phyloP scores from a whole-genome alignment of 2,797 vertebrate genomes.

The Helostoma temminkii region DNA sequence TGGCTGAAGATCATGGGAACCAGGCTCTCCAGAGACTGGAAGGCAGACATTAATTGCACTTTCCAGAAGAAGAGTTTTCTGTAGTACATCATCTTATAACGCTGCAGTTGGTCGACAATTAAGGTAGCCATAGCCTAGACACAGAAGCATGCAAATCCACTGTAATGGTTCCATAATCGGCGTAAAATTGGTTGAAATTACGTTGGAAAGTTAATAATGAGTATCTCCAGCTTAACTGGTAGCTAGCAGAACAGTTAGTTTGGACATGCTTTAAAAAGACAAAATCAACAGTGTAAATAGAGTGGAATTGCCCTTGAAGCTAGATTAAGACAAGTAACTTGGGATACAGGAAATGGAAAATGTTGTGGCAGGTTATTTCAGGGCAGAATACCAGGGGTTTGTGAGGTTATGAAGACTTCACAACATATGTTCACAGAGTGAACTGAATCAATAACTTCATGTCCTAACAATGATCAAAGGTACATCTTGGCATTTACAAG shows the following conservation, averaged over 20 bases:
- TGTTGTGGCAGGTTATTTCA: conserved; percentile 31
- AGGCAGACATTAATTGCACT: conserved; percentile 57
- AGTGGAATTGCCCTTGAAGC: conserved; percentile 17
- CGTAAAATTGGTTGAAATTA: conserved; percentile 55
- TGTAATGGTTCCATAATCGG: conserved; percentile 47
- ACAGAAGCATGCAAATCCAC: conserved; percentile 54
- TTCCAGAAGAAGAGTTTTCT: conserved; percentile 56
- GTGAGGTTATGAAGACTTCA: conserved; percentile 21
- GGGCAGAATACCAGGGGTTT: conserved; percentile 19
- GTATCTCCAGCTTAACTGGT: conserved; percentile 27
- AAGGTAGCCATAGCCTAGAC: conserved; percentile 25
- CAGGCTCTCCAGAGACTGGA: conserved; percentile 57
- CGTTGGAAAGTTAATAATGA: conserved; percentile 37
- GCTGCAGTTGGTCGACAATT: conserved; percentile 45
- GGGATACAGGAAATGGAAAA: conserved; percentile 30
- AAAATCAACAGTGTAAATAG: conserved; percentile 21
- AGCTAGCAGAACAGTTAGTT: conserved; percentile 20
- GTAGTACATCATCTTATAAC: conserved; percentile 55
- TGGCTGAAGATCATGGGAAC: conserved; percentile 82
- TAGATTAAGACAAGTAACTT: conserved; percentile 29
- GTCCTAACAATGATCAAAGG: conserved; percentile 53
- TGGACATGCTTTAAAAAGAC: conserved; percentile 51
- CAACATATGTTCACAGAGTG: conserved; percentile 20
- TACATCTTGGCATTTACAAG: conserved; percentile 56
- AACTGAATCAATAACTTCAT: conserved; percentile 43